These are phyloP conservation scores for Plagiodera versicolora DNA, from an alignment of 2,888 invertebrate genomes.

Conservation along the genomic window DNA sequence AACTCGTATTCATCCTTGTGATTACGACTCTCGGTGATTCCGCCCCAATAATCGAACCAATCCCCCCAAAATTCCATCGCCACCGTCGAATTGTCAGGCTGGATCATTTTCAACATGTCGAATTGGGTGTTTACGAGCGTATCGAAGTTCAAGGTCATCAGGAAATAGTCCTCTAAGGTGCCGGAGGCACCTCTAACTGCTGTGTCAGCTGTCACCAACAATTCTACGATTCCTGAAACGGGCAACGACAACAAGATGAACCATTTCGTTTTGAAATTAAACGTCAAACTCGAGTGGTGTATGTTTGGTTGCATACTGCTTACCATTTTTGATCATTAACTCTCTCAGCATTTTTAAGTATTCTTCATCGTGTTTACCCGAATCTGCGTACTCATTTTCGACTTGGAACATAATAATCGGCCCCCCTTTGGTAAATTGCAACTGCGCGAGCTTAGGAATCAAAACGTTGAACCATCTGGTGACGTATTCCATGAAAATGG, in stretches of 20 bases:
- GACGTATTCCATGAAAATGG: slow-evolving; percentile 55
- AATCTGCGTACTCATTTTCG: slow-evolving; percentile 61
- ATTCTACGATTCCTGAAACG: slow-evolving; percentile 48
- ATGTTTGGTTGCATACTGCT: slow-evolving; percentile 1
- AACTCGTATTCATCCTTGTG: slow-evolving; percentile 32
- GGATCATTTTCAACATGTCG: slow-evolving; percentile 50
- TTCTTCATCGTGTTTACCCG: slow-evolving; percentile 42
- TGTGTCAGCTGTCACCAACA: slow-evolving; percentile 60
- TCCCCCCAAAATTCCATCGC: slow-evolving; percentile 63
- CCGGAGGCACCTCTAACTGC: slow-evolving; percentile 39
- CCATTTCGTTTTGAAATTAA: not conserved
- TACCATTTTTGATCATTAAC: slow-evolving; percentile 46
- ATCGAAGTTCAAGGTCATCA: slow-evolving; percentile 60
- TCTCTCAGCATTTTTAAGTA: slow-evolving; percentile 55
- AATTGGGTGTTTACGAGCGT: slow-evolving; percentile 52
- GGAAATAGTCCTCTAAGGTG: slow-evolving; percentile 45
- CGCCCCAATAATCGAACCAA: slow-evolving; percentile 62
- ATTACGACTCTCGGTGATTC: slow-evolving; percentile 33
- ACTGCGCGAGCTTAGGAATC: slow-evolving; percentile 56
- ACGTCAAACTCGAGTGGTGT: not conserved
- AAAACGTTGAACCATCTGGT: slow-evolving; percentile 58
- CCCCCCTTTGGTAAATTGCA: slow-evolving; percentile 73
- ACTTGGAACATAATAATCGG: slow-evolving; percentile 68
- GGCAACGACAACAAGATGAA: too few species aligned
- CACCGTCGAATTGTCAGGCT: slow-evolving; percentile 58